phyloP scores from a whole-genome alignment of 1,140 invertebrate species.

The Macrotrachela quadricornifera region DNA sequence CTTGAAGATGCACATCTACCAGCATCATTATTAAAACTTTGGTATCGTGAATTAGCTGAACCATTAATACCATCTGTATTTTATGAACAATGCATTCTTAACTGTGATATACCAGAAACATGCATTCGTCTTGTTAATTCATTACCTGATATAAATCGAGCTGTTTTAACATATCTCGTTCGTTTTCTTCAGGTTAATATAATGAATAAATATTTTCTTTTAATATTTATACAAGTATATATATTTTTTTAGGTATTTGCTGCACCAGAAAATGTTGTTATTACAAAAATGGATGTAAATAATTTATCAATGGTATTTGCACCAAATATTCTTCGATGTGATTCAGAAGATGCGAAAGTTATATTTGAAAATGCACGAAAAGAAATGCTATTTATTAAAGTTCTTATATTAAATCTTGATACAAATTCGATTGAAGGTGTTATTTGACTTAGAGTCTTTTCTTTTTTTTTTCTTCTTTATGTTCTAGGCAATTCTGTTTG shows the following conservation, averaged over 20 bases:
- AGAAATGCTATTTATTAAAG: conserved; percentile 74
- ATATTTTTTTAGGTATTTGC: too few species aligned
- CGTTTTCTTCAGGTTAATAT: conserved; percentile 67
- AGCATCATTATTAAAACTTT: conserved; percentile 74
- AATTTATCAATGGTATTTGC: conserved; percentile 97
- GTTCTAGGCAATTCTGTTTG: too few species aligned
- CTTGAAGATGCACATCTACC: conserved; percentile 67
- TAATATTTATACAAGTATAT: too few species aligned
- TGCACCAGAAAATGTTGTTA: conserved; percentile 61
- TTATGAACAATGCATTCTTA: conserved; percentile 50
- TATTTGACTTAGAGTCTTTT: too few species aligned
- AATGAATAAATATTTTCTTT: too few species aligned
- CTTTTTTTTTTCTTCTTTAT: too few species aligned
- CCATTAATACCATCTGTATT: conserved; percentile 73
- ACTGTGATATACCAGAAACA: conserved; percentile 47
- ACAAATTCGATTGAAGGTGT: neutral
- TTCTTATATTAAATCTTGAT: conserved; percentile 4
- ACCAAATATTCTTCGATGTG: conserved; percentile 81
- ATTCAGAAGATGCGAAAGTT: conserved; percentile 68
- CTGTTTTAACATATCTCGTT: conserved; percentile 74
- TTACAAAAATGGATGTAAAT: conserved; percentile 92
- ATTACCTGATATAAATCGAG: conserved; percentile 41
- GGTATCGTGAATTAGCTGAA: conserved; percentile 83
- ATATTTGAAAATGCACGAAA: conserved; percentile 89
- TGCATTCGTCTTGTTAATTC: conserved; percentile 53